Evolutionary conservation across 2,113 vertebrate genomes (phyloP).

Genomic region (Agapornis roseicollis): DNA sequence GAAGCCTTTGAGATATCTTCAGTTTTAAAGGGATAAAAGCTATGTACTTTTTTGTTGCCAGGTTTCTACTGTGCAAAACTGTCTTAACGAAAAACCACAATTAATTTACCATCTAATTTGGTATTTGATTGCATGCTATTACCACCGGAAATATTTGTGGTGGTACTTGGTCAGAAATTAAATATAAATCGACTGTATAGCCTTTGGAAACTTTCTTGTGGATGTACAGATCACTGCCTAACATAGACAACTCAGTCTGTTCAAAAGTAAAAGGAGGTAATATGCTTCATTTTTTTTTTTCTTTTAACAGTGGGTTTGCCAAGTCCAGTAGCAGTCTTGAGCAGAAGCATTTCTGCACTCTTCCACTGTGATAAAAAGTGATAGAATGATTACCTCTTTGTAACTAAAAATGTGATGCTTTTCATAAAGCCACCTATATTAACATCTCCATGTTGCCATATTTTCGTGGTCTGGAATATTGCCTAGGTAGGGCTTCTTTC

Average conservation of each 20-base stretch:
- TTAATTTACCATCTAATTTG: slow-evolving; percentile 3
- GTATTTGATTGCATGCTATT: neutral
- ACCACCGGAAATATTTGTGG: neutral
- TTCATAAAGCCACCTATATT: slow-evolving; percentile 47
- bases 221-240: neutral
- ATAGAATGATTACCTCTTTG: slow-evolving; percentile 26
- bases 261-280: neutral
- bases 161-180: neutral
- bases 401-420: slow-evolving; percentile 44
- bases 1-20: neutral
- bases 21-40: neutral
- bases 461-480: slow-evolving; percentile 52
- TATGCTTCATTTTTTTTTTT: neutral
- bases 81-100: neutral
- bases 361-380: neutral
- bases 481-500: slow-evolving; percentile 51
- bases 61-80: neutral
- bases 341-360: neutral
- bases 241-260: neutral
- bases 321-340: neutral
- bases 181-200: neutral
- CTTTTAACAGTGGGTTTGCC: neutral
- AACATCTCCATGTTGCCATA: slow-evolving; percentile 19
- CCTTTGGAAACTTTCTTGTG: neutral
- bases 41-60: neutral